Percentiles rank a stretch among this genome's conserved stretches.
Evolutionary conservation across 2,888 invertebrate species (phyloP).

Genomic region (Polymixis lichenea): DNA sequence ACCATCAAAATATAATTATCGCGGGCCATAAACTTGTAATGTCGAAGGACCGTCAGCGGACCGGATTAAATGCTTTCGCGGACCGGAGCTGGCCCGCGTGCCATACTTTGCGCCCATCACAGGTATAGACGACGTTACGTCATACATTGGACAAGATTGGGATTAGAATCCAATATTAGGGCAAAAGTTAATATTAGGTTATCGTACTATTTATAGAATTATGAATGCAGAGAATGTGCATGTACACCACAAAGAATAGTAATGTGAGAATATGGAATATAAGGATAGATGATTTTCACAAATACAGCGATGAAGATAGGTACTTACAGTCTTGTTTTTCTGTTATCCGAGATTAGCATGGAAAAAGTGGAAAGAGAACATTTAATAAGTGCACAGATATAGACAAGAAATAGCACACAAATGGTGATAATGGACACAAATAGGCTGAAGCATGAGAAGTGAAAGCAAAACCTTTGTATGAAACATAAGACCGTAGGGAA

Average conservation of each 20-base stretch:
- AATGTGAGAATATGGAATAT: neutral
- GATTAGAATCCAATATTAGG: too few relatives aligned
- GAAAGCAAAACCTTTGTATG: conserved; percentile 4
- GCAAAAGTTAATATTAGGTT: too few relatives aligned
- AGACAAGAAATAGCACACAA: conserved; percentile 42
- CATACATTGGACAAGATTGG: too few relatives aligned
- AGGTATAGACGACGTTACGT: too few relatives aligned
- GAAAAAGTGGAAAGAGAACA: conserved; percentile 63
- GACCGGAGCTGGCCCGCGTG: too few relatives aligned
- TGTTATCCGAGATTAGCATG: conserved; percentile 65
- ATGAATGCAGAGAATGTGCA: too few relatives aligned
- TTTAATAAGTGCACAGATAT: conserved; percentile 54
- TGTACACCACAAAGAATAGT: neutral
- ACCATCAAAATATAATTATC: too few relatives aligned
- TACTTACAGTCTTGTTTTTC: conserved; percentile 68
- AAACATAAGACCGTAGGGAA: neutral
- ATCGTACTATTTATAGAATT: too few relatives aligned
- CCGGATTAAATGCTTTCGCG: too few relatives aligned
- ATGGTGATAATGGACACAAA: conserved; percentile 35
- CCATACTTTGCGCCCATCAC: too few relatives aligned
- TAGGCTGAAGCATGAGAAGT: conserved; percentile 8
- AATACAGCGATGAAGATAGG: conserved; percentile 17
- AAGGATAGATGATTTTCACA: conserved; percentile 26
- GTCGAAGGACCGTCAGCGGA: too few relatives aligned
- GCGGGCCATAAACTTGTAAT: too few relatives aligned